Base-by-base conservation (phyloP, 2,113 vertebrate species). In the Columba janthina region DNA sequence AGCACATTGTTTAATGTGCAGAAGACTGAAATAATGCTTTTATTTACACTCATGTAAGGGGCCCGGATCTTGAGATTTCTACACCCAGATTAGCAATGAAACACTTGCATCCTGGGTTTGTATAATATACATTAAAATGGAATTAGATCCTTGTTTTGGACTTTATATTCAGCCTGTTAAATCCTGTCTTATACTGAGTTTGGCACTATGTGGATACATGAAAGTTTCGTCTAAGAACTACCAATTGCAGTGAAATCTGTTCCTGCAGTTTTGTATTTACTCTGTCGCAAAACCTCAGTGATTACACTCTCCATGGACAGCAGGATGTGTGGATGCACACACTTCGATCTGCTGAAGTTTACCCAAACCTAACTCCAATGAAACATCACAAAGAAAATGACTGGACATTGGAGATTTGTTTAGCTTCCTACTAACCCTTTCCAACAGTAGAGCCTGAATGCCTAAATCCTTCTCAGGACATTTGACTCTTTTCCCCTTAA, bases 151-250 rank as follows among this genome's bases (percentile, higher is more conserved):
- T 79, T 57, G 25, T 19, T 70, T 83, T 76, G 67, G 48, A 64
- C 58, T 93, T 93, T 18, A 53, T 48, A 34, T 64, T 78, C 44
- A 28, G 20, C 61, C 90, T 71, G 38, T 80, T 70, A 80, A 93
- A 70, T 40, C 18, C 60, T 80, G 36, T 42, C 51, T 64, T 77
- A 53, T 86, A 56, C 48, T 84, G 64, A 46, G 38, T 8, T 38
- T 1, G 10, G 75, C 38, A 31, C 28, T 48, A 8, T 11, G 40
- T 54, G 46, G 26, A 9, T 74, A 34, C 20, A 38, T 0, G 0
- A 21, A 53, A 62, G 42, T 71, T 88, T 93, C 66, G 29, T 66
- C 75, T 74, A 18, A 92, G 64, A 42, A 58, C 50, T 69, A 75
- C 67, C 67, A 42, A 29, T 28, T 48, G 56, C 64, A 83, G 31